Conservation (phyloP, 2,113 vertebrate species). For the Isurus oxyrinchus region DNA sequence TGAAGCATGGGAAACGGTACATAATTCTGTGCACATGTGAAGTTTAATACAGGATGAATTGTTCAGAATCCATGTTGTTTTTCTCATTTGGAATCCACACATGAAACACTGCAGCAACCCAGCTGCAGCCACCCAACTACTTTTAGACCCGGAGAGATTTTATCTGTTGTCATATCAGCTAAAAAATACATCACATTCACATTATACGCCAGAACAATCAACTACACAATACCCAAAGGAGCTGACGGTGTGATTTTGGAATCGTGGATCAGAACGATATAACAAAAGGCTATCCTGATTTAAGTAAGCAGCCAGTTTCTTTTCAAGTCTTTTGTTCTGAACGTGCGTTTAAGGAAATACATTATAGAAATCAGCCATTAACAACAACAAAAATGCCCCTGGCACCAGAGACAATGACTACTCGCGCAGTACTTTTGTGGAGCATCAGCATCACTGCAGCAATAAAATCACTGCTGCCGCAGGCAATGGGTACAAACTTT, state of each 20-base stretch:
- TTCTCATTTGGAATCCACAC: constrained; percentile 2
- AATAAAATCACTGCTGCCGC: neutral
- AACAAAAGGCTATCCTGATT: neutral
- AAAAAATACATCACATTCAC: neutral
- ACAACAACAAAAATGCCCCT: neutral
- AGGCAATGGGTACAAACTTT: neutral
- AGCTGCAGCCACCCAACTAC: neutral
- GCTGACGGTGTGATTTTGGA: neutral
- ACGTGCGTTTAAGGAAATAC: neutral
- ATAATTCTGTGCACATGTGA: neutral
- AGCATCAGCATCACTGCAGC: neutral
- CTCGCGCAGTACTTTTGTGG: neutral
- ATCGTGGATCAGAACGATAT: neutral
- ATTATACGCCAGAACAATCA: neutral
- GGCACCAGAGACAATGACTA: neutral
- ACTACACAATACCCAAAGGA: neutral
- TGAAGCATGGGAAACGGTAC: neutral
- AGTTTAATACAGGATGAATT: neutral
- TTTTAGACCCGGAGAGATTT: neutral
- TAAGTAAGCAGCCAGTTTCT: neutral
- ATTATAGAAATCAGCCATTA: neutral
- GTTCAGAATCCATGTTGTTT: neutral
- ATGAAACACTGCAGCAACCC: neutral
- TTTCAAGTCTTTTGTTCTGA: neutral
- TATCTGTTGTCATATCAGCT: neutral